Conservation (phyloP, 2,888 invertebrate species). For the Syritta pipiens region DNA sequence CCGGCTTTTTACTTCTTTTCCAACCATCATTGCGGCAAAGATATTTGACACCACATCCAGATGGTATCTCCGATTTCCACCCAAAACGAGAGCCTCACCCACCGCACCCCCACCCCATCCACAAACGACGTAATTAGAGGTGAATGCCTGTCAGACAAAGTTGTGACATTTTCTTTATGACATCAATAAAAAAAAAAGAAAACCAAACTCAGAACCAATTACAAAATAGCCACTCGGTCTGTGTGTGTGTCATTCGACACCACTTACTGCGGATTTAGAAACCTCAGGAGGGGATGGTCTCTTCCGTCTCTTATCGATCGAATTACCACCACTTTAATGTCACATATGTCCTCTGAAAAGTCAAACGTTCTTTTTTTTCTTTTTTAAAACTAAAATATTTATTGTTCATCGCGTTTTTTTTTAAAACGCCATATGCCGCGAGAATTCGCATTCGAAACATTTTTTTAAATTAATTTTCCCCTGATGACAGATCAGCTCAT, state of each 20-base stretch:
- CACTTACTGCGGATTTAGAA: constrained; percentile 54
- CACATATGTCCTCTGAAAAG: constrained; percentile 51
- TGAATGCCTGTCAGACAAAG: constrained; percentile 57
- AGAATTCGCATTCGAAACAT: constrained; percentile 12
- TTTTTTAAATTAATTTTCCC: constrained; percentile 52
- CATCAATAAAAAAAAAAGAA: constrained; percentile 16
- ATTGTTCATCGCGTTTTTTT: constrained; percentile 54
- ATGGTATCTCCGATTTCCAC: too few relatives aligned
- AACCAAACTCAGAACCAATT: constrained; percentile 36
- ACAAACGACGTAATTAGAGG: constrained; percentile 58
- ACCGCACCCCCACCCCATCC: neutral
- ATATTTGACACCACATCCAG: too few relatives aligned
- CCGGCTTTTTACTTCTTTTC: too few relatives aligned
- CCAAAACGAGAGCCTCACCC: too few relatives aligned
- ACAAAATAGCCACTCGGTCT: constrained; percentile 36
- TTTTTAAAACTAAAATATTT: constrained; percentile 38
- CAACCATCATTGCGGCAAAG: too few relatives aligned
- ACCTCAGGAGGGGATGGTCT: constrained; percentile 47
- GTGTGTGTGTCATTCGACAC: constrained; percentile 60
- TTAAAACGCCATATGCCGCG: constrained; percentile 64
- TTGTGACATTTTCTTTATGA: constrained; percentile 49
- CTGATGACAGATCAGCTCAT: constrained; percentile 58
- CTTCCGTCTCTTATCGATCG: constrained; percentile 33
- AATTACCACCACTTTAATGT: constrained; percentile 57
- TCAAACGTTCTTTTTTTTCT: constrained; percentile 52